These are phyloP conservation scores for Aleiodes testaceus DNA, from an alignment of 2,888 invertebrate genomes.

Conservation along the genomic window DNA sequence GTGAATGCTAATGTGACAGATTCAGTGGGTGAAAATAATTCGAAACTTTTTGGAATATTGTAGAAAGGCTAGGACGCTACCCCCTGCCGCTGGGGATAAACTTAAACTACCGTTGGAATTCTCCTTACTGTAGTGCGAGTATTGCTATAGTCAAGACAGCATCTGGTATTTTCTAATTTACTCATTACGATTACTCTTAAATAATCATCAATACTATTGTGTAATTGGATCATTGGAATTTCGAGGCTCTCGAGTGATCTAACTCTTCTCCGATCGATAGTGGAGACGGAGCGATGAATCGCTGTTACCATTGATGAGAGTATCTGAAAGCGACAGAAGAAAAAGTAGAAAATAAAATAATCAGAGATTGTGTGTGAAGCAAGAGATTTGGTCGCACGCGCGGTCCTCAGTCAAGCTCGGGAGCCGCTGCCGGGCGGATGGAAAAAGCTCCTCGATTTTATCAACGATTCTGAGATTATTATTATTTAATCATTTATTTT, in stretches of 20 bases:
- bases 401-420: constrained; percentile 47
- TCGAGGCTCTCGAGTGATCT: neutral
- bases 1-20: too few species aligned
- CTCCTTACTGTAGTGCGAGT: constrained; percentile 3
- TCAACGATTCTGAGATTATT: constrained; percentile 7
- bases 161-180: constrained; percentile 8
- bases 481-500: neutral
- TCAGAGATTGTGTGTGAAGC: constrained; percentile 18
- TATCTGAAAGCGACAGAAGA: constrained; percentile 27
- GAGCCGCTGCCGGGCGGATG: constrained; percentile 49
- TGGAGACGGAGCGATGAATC: constrained; percentile 2
- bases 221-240: neutral
- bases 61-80: constrained; percentile 13
- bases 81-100: constrained; percentile 31
- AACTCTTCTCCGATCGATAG: constrained; percentile 9
- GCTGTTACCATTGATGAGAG: constrained; percentile 27
- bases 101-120: constrained; percentile 40
- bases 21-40: neutral
- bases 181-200: neutral
- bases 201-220: neutral
- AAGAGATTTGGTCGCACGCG: constrained; percentile 12
- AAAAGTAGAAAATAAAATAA: constrained; percentile 33
- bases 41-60: neutral
- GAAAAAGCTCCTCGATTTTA: constrained; percentile 28
- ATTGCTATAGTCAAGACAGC: constrained; percentile 19